These are phyloP conservation scores for Psittacula cyanocephala DNA, from an alignment of 2,113 vertebrate species.

Conservation along the genomic window DNA sequence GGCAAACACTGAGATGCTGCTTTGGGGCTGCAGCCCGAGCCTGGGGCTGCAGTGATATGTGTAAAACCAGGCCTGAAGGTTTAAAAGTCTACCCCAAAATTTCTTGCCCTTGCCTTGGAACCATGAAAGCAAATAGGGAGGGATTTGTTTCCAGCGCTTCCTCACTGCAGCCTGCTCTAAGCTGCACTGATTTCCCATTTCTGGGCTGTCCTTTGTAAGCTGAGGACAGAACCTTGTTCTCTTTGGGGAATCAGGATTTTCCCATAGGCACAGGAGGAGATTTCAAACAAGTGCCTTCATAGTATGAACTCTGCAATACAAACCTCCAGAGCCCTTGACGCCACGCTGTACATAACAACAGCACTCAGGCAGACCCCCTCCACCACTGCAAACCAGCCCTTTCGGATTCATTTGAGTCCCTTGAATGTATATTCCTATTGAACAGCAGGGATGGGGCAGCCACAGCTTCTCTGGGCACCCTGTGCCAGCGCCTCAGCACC, in stretches of 20 bases:
- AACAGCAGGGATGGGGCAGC: no score
- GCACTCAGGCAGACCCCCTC: background rate
- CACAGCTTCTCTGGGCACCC: background rate
- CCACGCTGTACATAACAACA: rapidly evolving
- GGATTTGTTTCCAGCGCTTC: rapidly evolving
- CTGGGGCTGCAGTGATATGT: rapidly evolving
- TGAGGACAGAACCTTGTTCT: background rate
- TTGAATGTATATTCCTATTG: rapidly evolving
- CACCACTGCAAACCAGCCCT: rapidly evolving
- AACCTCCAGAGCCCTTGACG: background rate
- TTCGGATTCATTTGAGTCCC: background rate
- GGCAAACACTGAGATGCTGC: background rate
- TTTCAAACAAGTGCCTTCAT: background rate
- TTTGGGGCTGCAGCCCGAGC: background rate
- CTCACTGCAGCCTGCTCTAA: background rate
- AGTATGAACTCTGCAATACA: rapidly evolving
- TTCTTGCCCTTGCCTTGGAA: background rate
- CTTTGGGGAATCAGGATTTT: background rate
- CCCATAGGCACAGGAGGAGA: rapidly evolving
- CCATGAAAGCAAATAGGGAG: background rate
- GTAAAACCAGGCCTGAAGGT: background rate
- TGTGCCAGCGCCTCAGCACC: no score
- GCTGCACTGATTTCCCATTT: background rate
- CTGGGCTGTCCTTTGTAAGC: background rate
- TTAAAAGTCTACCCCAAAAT: background rate